Base-by-base conservation (phyloP, 30 jellyfish, hydroid and myxozoan species). In the Catostylus mosaicus region DNA sequence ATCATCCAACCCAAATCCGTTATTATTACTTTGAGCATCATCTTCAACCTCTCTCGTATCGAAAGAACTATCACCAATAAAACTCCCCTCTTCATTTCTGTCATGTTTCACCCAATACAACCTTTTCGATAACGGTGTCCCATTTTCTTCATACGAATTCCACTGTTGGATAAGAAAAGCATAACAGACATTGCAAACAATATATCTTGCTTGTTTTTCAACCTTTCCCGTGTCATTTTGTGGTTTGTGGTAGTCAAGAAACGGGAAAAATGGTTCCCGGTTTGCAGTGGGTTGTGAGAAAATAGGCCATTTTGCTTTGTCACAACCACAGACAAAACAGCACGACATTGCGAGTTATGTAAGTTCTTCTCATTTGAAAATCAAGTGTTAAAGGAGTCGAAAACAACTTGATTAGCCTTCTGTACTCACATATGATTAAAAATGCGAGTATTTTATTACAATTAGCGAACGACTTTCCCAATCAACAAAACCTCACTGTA, bases 91-190 rank as follows among this genome's bases (percentile, higher is more conserved):
- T 18, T 22, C 35, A 7, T 68, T 22, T 19, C 60, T 30, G 34
- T 77, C 47, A 36, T 67, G 72, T 46, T 75, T 90, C 62, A 90
- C 30, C 97, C 97, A 90, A 52, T 90, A 90, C 48, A 90, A 60
- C 36, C 97, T 43, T 56, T 90, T 83, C 46, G 70, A 52, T 24
- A 78, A 31, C 1, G 97, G 97, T 4, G 97, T 90, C 30, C 78
- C 82, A 27, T 57, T 77, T 27, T 47, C 75, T 59, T 90, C 96
- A 62, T 75, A 90, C 26, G 97, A 59, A 48, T 78, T 77, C 97
- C 97, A 90, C 86, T 90, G 97, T 63, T 90, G 97, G 40, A 90
- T 70, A 43, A 90, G 82, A 71, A 90, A 90, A 67, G 94, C 82
- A 54, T 83, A 84, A 37, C 97, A 90, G 19, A 90, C 93, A 78